Base-by-base conservation (phyloP, 2,888 invertebrate species). In the Tachina grossa region DNA sequence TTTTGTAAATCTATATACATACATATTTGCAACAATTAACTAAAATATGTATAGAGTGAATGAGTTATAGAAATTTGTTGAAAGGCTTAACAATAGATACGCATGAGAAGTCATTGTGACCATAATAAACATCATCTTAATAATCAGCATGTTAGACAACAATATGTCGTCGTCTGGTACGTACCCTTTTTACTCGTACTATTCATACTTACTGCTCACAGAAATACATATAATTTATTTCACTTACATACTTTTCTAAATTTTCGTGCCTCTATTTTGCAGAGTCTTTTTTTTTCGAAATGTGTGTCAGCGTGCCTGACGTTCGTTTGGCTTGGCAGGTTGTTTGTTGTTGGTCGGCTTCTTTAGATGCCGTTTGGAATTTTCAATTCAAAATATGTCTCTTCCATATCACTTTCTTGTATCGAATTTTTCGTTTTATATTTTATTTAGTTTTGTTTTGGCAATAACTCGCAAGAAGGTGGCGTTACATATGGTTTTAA, bases 101-200 rank as follows among this genome's bases (percentile, higher is more conserved):
- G 83, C 83, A 74, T 83, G 83, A 74, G 74, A 55, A 74, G 72
- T 68, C 68, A 63, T 19, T 68, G 59, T 61, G 74, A 74, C 45
- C 57, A 65, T 61, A 11, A 65, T 61, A 11, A 55, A 66, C 43
- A 45, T 61, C 69, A 49, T 57, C 49, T 51, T 53, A 53, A 43
- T 53, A 53, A 43, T 43, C 74, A 75, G 43, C 51, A 22, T 63
- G 51, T 61, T 13, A 41, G 59, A 47, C 39, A 61, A 49, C 39
- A 13, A 39, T 49, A 41, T 9, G 41, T 49, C 6, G 19, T 49
- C 63, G 16, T 63, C 22, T 19, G 49, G 14, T n/a, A 49, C 14
- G 4, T n/a, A 49, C 49, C 5, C 31, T 31, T 31, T 31, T 31
- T 31, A 31, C 4, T 4, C 6, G 1, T 31, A 31, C 31, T n/a